Percentiles rank a stretch among this genome's conserved stretches.
These are phyloP conservation scores for Listrodromus nycthemerus DNA, from an alignment of 2,888 invertebrate species.

Conservation along the genomic window DNA sequence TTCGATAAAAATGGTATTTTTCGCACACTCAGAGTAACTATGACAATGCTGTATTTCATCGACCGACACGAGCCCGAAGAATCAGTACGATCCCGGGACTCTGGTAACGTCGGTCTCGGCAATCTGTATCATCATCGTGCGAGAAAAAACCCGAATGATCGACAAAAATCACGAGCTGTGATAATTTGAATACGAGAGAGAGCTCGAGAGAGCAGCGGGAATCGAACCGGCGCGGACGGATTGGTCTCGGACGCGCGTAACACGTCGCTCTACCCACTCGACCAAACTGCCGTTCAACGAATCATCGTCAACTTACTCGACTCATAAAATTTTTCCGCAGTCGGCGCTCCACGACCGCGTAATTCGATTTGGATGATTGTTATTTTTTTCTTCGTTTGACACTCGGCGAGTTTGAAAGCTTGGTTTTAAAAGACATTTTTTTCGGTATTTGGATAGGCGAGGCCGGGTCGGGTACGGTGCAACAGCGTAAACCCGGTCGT, in stretches of 20 bases:
- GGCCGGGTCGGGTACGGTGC: constrained; percentile 21
- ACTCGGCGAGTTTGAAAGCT: neutral
- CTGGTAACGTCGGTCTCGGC: constrained; percentile 71
- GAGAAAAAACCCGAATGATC: constrained; percentile 58
- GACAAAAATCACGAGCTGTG: neutral
- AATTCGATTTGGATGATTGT: neutral
- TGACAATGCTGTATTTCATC: constrained; percentile 76
- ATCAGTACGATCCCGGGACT: constrained; percentile 74
- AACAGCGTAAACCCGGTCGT: constrained; percentile 44
- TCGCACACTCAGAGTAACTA: constrained; percentile 81
- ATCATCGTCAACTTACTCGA: neutral
- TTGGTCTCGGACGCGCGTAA: neutral
- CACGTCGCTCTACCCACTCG: constrained; percentile 67
- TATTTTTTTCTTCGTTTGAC: neutral
- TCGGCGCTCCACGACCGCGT: neutral
- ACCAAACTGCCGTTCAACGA: constrained; percentile 60
- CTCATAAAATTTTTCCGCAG: neutral
- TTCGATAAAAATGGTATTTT: constrained; percentile 38
- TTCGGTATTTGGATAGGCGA: constrained; percentile 55
- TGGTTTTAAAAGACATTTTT: neutral
- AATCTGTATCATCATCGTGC: constrained; percentile 78
- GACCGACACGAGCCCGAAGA: constrained; percentile 64
- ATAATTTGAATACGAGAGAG: constrained; percentile 17
- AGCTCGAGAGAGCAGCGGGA: too few relatives aligned
- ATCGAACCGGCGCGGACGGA: constrained; percentile 69